These are phyloP conservation scores for Parazoanthus darwini DNA, from an alignment of 92 coral and sea anemone species.

Conservation along the genomic window DNA sequence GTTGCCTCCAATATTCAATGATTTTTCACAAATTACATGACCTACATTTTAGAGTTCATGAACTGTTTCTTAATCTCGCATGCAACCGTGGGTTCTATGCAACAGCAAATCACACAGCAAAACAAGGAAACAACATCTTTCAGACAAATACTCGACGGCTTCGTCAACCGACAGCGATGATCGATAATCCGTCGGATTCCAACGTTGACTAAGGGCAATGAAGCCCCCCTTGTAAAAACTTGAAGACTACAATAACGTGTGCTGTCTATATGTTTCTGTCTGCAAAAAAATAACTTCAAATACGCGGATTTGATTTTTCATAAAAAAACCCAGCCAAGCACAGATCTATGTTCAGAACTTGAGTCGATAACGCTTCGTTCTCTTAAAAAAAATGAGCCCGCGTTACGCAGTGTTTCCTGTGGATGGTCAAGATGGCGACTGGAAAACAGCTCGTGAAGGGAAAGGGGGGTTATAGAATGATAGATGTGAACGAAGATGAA, in stretches of 20 bases:
- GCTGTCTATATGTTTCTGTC: too few relatives aligned
- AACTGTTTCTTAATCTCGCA: not conserved
- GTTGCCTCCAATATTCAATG: not conserved
- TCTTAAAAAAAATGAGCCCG: constrained; percentile 43
- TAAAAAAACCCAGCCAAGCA: too few relatives aligned
- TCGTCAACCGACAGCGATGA: too few relatives aligned
- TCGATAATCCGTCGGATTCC: not conserved
- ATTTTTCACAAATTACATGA: not conserved
- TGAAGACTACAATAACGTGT: too few relatives aligned
- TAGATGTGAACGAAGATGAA: constrained; percentile 76
- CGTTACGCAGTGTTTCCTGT: not conserved
- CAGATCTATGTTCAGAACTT: not conserved
- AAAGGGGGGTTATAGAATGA: constrained; percentile 97
- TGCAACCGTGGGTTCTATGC: not conserved
- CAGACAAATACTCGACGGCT: too few relatives aligned
- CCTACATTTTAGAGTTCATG: not conserved
- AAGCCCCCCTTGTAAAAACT: too few relatives aligned
- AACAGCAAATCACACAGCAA: not conserved
- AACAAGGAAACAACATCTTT: not conserved
- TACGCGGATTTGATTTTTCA: too few relatives aligned
- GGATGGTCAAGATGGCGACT: constrained; percentile 74
- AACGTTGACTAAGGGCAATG: too few relatives aligned
- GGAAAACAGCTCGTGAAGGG: constrained; percentile 89
- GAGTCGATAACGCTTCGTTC: constrained; percentile 1
- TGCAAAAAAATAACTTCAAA: too few relatives aligned